Evolutionary conservation across 1,140 invertebrate genomes (phyloP).

Genomic region (Drosophila lowei): DNA sequence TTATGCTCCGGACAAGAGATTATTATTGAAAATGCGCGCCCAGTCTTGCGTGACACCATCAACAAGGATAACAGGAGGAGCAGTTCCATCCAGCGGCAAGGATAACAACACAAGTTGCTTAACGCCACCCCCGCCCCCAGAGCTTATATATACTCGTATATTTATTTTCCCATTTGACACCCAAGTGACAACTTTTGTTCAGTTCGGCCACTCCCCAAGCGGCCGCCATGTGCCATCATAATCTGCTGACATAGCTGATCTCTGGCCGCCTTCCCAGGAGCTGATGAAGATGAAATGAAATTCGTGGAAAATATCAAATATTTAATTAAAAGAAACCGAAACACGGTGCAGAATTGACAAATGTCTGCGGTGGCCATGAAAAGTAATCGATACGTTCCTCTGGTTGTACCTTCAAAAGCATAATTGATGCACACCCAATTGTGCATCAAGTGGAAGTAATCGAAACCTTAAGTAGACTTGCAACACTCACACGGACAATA

Average conservation of each 20-base stretch:
- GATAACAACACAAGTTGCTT: conserved; percentile 51
- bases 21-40: conserved; percentile 74
- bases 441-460: no score
- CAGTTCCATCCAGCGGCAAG: conserved; percentile 18
- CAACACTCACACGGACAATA: no score
- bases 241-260: conserved; percentile 30
- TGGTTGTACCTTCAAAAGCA: no score
- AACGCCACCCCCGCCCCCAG: conserved; percentile 30
- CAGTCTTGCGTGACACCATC: conserved; percentile 46
- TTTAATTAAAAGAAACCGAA: conserved; percentile 42
- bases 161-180: conserved; percentile 70
- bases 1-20: conserved; percentile 79
- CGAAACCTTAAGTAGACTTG: no score
- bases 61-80: conserved; percentile 27
- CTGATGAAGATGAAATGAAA: background rate
- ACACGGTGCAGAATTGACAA: conserved; percentile 9
- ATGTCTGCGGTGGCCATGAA: background rate
- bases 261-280: background rate
- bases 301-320: conserved; percentile 35
- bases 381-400: no score
- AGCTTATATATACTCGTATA: conserved; percentile 58
- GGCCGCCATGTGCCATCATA: conserved; percentile 19
- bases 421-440: no score
- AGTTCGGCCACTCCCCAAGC: background rate
- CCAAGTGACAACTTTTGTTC: conserved; percentile 68